Evolutionary conservation across 2,888 invertebrate species (phyloP).

Genomic region (Hemicrepidius hirtus): DNA sequence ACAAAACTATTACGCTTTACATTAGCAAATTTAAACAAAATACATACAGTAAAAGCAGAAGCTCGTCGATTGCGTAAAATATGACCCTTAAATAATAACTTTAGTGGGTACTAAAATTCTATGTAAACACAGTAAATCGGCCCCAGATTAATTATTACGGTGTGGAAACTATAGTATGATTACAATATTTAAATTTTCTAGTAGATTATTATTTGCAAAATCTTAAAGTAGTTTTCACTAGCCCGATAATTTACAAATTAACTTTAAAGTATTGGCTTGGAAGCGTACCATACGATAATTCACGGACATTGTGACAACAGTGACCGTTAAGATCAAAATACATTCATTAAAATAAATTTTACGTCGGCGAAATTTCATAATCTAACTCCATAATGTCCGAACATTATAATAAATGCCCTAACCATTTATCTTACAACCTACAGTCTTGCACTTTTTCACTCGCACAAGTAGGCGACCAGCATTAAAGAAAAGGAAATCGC

Average conservation of each 20-base stretch:
- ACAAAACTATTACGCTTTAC: conserved; percentile 6
- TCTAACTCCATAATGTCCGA: conserved; percentile 29
- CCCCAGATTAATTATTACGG: neutral
- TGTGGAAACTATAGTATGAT: too few relatives aligned
- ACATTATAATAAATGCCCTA: conserved; percentile 34
- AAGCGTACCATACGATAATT: conserved; percentile 31
- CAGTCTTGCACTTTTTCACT: neutral
- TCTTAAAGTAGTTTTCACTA: too few relatives aligned
- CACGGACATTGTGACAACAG: conserved; percentile 40
- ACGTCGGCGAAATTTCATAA: conserved; percentile 48
- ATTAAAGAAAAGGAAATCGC: conserved; percentile 13
- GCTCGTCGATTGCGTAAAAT: neutral
- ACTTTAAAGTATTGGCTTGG: conserved; percentile 15
- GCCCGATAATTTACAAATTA: neutral
- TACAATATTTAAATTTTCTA: too few relatives aligned
- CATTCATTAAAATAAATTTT: conserved; percentile 40
- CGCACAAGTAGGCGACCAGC: neutral
- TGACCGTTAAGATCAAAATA: conserved; percentile 47
- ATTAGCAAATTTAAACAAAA: conserved; percentile 16
- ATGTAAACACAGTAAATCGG: too few relatives aligned
- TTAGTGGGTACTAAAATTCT: too few relatives aligned
- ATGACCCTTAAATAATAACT: neutral
- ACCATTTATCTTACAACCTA: conserved; percentile 42
- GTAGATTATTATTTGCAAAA: too few relatives aligned
- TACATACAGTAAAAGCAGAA: neutral